Evolutionary conservation across 2,113 vertebrate species (phyloP).

Genomic region (Petrocephalus microphthalmus): DNA sequence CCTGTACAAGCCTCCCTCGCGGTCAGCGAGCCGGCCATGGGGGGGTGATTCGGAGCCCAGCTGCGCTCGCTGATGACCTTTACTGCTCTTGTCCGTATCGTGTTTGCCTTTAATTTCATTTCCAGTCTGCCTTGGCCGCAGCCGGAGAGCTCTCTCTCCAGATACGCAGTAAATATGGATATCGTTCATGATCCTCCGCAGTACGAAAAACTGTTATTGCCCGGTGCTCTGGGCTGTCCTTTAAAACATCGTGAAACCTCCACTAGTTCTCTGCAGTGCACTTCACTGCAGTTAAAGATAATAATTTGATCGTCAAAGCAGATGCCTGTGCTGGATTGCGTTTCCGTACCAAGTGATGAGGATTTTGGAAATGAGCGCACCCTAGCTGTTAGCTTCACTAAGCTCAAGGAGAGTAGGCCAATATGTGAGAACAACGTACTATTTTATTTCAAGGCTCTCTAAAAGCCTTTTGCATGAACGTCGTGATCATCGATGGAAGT

Average conservation of each 20-base stretch:
- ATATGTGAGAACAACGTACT: background rate
- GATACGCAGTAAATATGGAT: constrained; percentile 28
- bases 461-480: background rate
- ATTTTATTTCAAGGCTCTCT: background rate
- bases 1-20: background rate
- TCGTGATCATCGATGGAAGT: background rate
- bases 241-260: background rate
- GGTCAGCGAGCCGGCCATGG: background rate
- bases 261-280: background rate
- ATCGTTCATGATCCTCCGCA: constrained; percentile 16
- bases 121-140: constrained; percentile 35
- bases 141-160: constrained; percentile 21
- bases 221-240: background rate
- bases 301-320: constrained; percentile 2
- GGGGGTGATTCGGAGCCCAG: constrained; percentile 21
- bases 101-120: constrained; percentile 43
- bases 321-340: background rate
- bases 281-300: background rate
- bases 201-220: constrained; percentile 2
- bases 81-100: constrained; percentile 20
- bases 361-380: constrained; percentile 1
- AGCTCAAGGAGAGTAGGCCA: background rate
- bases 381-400: background rate
- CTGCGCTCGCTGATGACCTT: constrained; percentile 30
- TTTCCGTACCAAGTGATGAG: background rate